Conservation (phyloP, 2,113 vertebrate species). For the Sakesphorus luctuosus region DNA sequence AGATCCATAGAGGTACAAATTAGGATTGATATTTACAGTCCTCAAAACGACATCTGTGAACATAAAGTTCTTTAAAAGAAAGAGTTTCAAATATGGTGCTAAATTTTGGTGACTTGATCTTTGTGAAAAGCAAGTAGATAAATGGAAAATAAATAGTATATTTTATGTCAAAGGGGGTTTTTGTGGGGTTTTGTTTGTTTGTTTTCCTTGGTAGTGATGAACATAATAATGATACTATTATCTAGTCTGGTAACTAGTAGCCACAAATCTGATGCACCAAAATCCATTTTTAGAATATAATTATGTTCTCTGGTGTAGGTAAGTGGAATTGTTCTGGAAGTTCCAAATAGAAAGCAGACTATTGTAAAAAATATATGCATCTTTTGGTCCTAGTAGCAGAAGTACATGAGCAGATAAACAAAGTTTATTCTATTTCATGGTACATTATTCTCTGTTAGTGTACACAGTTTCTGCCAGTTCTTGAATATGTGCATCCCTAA, state of each 20-base stretch:
- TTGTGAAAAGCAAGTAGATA: background rate
- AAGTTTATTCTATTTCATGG: conserved; percentile 15
- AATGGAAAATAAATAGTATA: background rate
- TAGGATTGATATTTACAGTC: background rate
- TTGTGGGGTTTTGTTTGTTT: background rate
- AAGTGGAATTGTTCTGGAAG: background rate
- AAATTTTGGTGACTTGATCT: background rate
- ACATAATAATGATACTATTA: background rate
- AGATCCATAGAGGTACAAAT: background rate
- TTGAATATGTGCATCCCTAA: conserved; percentile 24
- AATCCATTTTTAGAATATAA: background rate
- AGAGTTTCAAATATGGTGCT: background rate
- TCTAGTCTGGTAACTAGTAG: background rate
- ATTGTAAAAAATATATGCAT: background rate
- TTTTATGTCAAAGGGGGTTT: background rate
- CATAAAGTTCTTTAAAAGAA: background rate
- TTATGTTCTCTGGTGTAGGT: background rate
- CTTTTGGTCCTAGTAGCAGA: background rate
- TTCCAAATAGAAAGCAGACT: background rate
- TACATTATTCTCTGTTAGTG: background rate
- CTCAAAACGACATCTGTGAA: background rate
- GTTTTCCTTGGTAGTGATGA: background rate
- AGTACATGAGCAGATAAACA: background rate
- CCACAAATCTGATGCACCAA: background rate
- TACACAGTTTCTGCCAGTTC: conserved; percentile 1